Evolutionary conservation across 2,888 invertebrate species (phyloP).

Genomic region (Tipula vernalis): DNA sequence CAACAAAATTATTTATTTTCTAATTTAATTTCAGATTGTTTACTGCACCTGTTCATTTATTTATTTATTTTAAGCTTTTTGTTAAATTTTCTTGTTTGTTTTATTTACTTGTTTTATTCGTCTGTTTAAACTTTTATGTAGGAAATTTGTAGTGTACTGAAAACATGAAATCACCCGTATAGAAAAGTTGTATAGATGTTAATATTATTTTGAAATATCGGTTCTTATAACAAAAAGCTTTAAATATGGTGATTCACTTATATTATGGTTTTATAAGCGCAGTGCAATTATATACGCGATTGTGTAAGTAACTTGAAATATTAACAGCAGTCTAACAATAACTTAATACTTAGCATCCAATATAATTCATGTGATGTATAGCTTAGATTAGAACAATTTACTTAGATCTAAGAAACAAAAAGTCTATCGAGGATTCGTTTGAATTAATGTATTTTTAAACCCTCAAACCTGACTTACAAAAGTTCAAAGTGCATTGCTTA

Average conservation of each 20-base stretch:
- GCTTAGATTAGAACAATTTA: neutral
- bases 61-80: neutral
- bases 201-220: no score
- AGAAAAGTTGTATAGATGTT: no score
- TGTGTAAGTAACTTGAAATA: no score
- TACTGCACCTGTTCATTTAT: neutral
- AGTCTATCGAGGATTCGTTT: neutral
- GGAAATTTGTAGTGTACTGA: no score
- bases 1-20: neutral
- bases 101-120: neutral
- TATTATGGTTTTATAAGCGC: no score
- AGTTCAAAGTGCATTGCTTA: neutral
- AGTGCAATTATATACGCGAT: no score
- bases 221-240: no score
- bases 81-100: neutral
- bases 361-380: neutral
- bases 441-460: neutral
- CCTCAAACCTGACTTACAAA: neutral
- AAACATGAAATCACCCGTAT: no score
- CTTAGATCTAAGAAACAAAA: neutral
- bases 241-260: no score
- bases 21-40: neutral
- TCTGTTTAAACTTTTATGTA: neutral
- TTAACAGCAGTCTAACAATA: no score
- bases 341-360: no score